Evolutionary conservation across 1,140 invertebrate species (phyloP).

Genomic region (Myzus persicae): DNA sequence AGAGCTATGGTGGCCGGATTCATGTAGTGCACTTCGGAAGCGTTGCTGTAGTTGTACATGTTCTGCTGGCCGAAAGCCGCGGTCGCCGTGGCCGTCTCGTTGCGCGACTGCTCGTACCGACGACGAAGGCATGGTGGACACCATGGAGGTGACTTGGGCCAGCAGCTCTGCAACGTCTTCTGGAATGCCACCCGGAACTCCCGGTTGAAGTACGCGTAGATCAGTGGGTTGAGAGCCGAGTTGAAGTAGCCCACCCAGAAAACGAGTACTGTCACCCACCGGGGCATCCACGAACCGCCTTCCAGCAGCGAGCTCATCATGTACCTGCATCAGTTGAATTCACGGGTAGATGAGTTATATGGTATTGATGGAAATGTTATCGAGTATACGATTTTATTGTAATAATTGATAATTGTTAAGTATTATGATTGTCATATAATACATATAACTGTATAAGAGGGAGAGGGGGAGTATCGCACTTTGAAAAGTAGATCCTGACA

Average conservation of each 20-base stretch:
- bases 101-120: neutral
- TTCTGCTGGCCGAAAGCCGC: slow-evolving; percentile 1
- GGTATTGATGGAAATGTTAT: too few species aligned
- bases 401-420: neutral
- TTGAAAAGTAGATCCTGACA: neutral
- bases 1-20: slow-evolving; percentile 60
- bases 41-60: slow-evolving; percentile 61
- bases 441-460: too few species aligned
- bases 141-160: slow-evolving; percentile 64
- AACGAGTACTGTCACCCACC: slow-evolving; percentile 81
- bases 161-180: slow-evolving; percentile 88
- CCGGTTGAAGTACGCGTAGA: slow-evolving; percentile 96
- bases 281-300: slow-evolving; percentile 74
- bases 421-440: neutral
- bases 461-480: too few species aligned
- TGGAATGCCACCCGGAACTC: slow-evolving; percentile 94
- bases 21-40: slow-evolving; percentile 62
- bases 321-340: slow-evolving; percentile 72
- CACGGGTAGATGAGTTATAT: neutral
- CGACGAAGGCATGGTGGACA: slow-evolving; percentile 8
- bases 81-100: slow-evolving; percentile 47
- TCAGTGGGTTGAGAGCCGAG: slow-evolving; percentile 93
- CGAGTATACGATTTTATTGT: neutral
- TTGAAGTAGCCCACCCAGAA: slow-evolving; percentile 99
- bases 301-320: slow-evolving; percentile 81